Base-by-base conservation (phyloP, 2,888 invertebrate species). In the Conomelus anceps region DNA sequence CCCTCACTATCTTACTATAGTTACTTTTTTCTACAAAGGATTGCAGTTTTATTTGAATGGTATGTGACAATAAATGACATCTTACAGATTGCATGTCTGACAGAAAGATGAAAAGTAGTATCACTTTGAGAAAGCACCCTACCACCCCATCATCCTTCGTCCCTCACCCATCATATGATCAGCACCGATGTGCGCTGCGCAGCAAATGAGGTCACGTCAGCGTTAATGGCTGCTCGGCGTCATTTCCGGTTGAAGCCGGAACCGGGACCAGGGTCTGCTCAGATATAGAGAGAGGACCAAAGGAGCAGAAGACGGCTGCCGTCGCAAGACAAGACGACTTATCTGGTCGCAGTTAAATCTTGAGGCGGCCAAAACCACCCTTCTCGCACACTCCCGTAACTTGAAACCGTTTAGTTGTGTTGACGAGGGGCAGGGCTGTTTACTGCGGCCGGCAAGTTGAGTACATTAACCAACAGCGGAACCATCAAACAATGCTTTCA, bases 161-260 rank as follows among this genome's bases (percentile, higher is more conserved):
- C n/a, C n/a, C n/a, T n/a, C n/a, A n/a, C n/a, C n/a, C 34, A 63
- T 63, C 63, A 63, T n/a, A 63, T 13, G 63, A 63, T 63, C 63
- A 63, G 63, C 63, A 63, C 1, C 34, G 34, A 13, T 34, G 34
- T 34, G 34, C 34, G 34, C 34, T n/a, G 63, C n/a, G n/a, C 86
- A 86, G 86, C 29, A 86, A 86, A 86, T 86, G 86, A 86, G 86
- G 86, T 86, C 86, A 86, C 86, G 86, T 86, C 86, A 86, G 86
- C 86, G 86, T 23, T 86, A 86, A 86, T 86, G 86, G 86, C 24
- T 24, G 26, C 24, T 29, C 26, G 26, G 86, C 86, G 86, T 86
- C 86, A 86, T 86, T 86, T 86, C 86, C 86, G 86, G 63, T 63
- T 63, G 63, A 63, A 63, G 63, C 63, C 63, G 63, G 63, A 63